Base-by-base conservation (phyloP, 2,113 vertebrate species). In the Salvelinus sp. region DNA sequence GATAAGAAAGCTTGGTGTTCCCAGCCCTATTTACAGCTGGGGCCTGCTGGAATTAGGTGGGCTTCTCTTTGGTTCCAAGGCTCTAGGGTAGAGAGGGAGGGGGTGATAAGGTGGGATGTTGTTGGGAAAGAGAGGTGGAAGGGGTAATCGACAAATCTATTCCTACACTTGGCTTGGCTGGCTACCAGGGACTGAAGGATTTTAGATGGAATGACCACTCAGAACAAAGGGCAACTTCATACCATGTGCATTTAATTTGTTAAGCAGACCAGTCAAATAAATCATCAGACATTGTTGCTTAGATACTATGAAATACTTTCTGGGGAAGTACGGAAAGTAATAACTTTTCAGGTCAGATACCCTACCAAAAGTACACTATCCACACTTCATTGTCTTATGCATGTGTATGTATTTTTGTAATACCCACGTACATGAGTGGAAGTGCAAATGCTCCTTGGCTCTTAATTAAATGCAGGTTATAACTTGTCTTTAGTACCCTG, bases 71-170 rank as follows among this genome's bases (percentile, higher is more conserved):
- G 47, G 22, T 65, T 70, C 63, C 44, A 47, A 57, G 10, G 38
- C 69, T 65, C 13, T 30, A 50, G 33, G 13, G 69, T 27, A 60
- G 25, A 63, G 60, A 63, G 60, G 62, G 69, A 47, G 63, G 58
- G n/a, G 18, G 22, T 63, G 72, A 33, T 58, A 25, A 63, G 69
- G 25, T 23, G 68, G 25, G 75, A 28, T 68, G 48, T 20, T 18
- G 18, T 9, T 54, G 25, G 33, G 72, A 25, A 47, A 67, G 73
- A 25, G 69, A 69, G n/a, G 48, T 67, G 69, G 70, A 57, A 72
- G 66, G 73, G 73, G 73, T 78, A 75, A 83, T 81, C 76, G 50
- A 76, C 76, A 84, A 79, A 81, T 78, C 82, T 70, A 57, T 75
- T 50, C 66, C 69, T 57, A 70, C 28, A 58, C 58, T 67, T 33